A percentile compares a stretch with the other conserved stretches of the same genome.
Conservation (phyloP, 2,113 vertebrate genomes). For the Periophthalmodon schlosseri region DNA sequence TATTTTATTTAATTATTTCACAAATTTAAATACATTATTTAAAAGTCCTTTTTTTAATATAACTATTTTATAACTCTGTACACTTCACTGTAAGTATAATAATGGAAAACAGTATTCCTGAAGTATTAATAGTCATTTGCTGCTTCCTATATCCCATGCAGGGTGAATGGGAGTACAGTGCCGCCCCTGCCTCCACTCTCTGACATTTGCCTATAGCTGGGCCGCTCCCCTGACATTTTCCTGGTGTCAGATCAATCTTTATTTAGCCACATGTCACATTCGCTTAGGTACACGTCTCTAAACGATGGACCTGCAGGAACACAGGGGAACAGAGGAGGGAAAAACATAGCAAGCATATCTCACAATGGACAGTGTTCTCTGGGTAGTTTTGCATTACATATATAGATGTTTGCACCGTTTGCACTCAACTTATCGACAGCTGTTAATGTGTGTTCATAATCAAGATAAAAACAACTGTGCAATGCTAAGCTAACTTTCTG, state of each 20-base stretch:
- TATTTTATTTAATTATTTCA: no score
- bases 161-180: constrained; percentile 23
- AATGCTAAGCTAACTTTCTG: no score
- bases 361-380: background rate
- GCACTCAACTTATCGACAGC: no score
- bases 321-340: constrained; percentile 25
- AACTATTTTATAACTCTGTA: no score
- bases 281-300: constrained; percentile 70
- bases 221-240: constrained; percentile 78
- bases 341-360: constrained; percentile 37
- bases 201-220: constrained; percentile 76
- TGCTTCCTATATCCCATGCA: constrained; percentile 9
- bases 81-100: no score
- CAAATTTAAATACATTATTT: no score
- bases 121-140: background rate
- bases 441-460: no score
- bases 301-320: constrained; percentile 49
- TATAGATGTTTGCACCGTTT: no score
- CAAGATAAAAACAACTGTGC: no score
- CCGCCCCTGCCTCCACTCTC: constrained; percentile 36
- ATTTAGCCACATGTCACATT: constrained; percentile 77
- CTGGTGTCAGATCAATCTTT: constrained; percentile 81
- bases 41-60: no score
- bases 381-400: background rate
- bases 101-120: background rate